phyloP scores from a whole-genome alignment of 2,797 vertebrate species.

The Streptopelia turtur region DNA sequence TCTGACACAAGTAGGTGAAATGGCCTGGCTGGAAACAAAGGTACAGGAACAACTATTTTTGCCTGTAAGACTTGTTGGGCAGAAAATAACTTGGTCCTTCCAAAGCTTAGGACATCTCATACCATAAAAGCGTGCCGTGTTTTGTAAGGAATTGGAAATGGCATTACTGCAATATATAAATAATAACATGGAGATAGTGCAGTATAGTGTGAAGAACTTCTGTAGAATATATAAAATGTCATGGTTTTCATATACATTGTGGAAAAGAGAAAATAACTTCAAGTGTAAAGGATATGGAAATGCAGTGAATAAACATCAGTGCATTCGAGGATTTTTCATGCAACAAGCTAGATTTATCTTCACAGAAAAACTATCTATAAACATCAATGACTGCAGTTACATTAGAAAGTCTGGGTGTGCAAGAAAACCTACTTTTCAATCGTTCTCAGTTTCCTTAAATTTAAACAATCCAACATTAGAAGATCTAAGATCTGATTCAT shows the following conservation, averaged over 20 bases:
- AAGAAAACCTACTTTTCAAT: constrained; percentile 43
- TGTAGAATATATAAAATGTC: constrained; percentile 63
- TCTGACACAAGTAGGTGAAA: background rate
- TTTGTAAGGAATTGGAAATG: constrained; percentile 65
- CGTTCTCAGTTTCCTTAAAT: background rate
- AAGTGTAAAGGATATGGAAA: constrained; percentile 71
- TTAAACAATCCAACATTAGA: constrained; percentile 32
- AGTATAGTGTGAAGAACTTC: constrained; percentile 64
- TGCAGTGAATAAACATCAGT: constrained; percentile 63
- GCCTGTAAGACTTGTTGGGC: constrained; percentile 34
- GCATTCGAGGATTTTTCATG: constrained; percentile 68
- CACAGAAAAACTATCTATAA: constrained; percentile 39
- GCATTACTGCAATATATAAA: constrained; percentile 55
- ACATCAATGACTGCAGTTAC: constrained; percentile 43
- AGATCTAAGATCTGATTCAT: constrained; percentile 43
- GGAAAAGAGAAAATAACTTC: constrained; percentile 69
- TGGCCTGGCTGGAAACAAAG: background rate
- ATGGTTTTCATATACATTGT: constrained; percentile 65
- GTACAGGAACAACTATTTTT: constrained; percentile 11
- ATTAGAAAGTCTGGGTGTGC: constrained; percentile 15
- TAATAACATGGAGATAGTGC: constrained; percentile 56
- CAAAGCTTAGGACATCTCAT: constrained; percentile 60
- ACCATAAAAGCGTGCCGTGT: constrained; percentile 23
- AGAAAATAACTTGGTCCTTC: constrained; percentile 51
- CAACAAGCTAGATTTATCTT: constrained; percentile 63